Conservation (phyloP, 2,113 vertebrate species). For the Grus americana region DNA sequence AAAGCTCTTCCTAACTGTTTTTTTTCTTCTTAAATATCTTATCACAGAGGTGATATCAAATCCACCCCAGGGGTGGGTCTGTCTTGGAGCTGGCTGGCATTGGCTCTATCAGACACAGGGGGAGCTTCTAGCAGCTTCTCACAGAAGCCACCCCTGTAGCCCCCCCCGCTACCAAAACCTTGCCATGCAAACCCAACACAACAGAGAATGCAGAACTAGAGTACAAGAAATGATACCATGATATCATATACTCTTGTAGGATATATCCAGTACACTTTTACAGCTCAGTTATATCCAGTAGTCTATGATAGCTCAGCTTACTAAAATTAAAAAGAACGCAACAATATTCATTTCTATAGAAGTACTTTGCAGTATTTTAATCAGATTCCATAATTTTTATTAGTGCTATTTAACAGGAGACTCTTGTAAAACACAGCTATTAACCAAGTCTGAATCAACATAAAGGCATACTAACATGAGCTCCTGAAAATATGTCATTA, state of each 20-base stretch:
- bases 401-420: background rate
- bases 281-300: background rate
- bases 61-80: too few species aligned
- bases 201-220: background rate
- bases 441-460: background rate
- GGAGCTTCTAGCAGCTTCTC: too few species aligned
- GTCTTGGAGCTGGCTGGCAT: too few species aligned
- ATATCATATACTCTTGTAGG: background rate
- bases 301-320: background rate
- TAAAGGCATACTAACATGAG: background rate
- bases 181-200: too few species aligned
- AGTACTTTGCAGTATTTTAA: background rate
- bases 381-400: background rate
- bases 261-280: background rate
- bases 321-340: background rate
- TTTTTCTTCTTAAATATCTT: too few species aligned
- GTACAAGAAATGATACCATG: accelerated
- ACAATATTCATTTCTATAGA: background rate
- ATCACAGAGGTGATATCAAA: too few species aligned
- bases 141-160: too few species aligned
- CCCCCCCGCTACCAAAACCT: too few species aligned
- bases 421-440: background rate
- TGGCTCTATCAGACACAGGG: too few species aligned
- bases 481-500: background rate
- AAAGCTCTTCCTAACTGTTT: too few species aligned